Conservation (phyloP, 2,113 vertebrate species). For the Lagopus muta region DNA sequence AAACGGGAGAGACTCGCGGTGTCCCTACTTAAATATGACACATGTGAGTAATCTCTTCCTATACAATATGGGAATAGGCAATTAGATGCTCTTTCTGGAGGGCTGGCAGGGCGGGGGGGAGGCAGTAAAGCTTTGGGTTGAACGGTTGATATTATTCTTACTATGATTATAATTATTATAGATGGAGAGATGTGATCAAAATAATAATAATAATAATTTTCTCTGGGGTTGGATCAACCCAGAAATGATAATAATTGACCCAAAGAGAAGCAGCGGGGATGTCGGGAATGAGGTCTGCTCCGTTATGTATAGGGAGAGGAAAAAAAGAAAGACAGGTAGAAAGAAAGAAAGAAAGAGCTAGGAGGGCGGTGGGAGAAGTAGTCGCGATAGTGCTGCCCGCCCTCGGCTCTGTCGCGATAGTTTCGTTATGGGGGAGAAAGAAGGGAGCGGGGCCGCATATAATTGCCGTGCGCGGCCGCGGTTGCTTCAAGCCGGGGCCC, state of each 20-base stretch:
- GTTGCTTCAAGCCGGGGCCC: background rate
- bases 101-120: background rate
- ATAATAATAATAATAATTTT: background rate
- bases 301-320: background rate
- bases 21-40: slow-evolving; percentile 69
- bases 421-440: background rate
- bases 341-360: background rate
- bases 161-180: background rate
- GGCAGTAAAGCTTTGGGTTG: no score
- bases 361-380: background rate
- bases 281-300: background rate
- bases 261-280: background rate
- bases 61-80: slow-evolving; percentile 48
- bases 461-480: background rate
- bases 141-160: background rate
- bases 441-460: background rate
- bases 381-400: background rate
- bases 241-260: background rate
- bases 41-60: slow-evolving; percentile 63
- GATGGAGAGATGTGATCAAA: background rate
- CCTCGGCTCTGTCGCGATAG: background rate
- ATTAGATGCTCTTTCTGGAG: slow-evolving; percentile 42
- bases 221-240: background rate
- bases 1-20: slow-evolving; percentile 58
- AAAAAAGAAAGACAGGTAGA: no score